Percentiles rank a stretch among this genome's conserved stretches.
phyloP scores from a whole-genome alignment of 2,888 invertebrate genomes.

The Acronicta psi region DNA sequence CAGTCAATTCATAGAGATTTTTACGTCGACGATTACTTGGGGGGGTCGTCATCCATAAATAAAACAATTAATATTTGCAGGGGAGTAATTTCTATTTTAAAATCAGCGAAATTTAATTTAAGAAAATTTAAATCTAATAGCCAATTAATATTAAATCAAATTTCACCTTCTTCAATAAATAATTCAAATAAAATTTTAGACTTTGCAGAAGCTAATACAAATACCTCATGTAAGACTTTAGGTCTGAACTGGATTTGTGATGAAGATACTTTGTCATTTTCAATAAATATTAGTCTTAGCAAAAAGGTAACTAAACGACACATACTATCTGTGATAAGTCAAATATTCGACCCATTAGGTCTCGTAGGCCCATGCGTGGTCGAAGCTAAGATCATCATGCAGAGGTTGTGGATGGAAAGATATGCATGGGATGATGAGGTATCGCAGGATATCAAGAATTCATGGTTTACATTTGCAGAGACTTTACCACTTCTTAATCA shows the following conservation, averaged over 20 bases:
- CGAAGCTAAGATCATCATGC: slow-evolving; percentile 48
- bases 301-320: slow-evolving; percentile 52
- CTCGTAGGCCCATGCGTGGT: slow-evolving; percentile 45
- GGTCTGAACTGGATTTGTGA: slow-evolving; percentile 51
- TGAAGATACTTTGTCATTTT: slow-evolving; percentile 47
- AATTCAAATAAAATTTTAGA: background rate
- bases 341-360: slow-evolving; percentile 50
- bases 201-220: background rate
- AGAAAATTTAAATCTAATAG: slow-evolving; percentile 1
- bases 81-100: background rate
- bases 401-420: slow-evolving; percentile 45
- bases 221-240: slow-evolving; percentile 46
- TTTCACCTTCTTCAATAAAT: background rate
- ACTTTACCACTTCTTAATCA: background rate
- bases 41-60: background rate
- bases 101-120: slow-evolving; percentile 2
- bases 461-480: slow-evolving; percentile 2
- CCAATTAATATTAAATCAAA: slow-evolving; percentile 2
- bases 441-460: slow-evolving; percentile 11
- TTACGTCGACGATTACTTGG: slow-evolving; percentile 7
- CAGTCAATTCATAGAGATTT: background rate
- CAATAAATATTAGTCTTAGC: slow-evolving; percentile 28
- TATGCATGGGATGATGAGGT: slow-evolving; percentile 48
- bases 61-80: background rate
- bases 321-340: slow-evolving; percentile 37